Evolutionary conservation across 2,113 vertebrate species (phyloP).

Genomic region (Ovibos moschatus): DNA sequence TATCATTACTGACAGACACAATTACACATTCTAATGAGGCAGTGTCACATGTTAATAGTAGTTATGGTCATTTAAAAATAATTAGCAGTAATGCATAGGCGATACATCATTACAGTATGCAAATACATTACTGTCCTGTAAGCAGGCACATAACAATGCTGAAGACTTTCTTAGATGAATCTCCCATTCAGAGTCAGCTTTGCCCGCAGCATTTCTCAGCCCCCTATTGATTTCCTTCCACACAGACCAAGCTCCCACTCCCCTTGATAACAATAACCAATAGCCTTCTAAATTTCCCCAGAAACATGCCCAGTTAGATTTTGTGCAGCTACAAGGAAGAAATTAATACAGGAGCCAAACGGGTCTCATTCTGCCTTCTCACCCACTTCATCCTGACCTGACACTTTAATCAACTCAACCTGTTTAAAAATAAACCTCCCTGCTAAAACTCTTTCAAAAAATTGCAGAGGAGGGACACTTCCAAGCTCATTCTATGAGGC

Average conservation of each 20-base stretch:
- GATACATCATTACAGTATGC: not conserved
- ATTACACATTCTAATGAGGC: not conserved
- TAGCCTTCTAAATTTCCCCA: conserved; percentile 22
- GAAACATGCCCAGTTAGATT: not conserved
- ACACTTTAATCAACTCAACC: not conserved
- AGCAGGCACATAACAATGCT: not conserved
- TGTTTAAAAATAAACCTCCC: conserved; percentile 28
- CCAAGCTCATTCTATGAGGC: not conserved
- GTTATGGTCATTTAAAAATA: conserved; percentile 16
- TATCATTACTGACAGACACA: conserved; percentile 15
- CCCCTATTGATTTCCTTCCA: not conserved
- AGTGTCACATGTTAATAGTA: not conserved
- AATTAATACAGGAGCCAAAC: conserved; percentile 20
- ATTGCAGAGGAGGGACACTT: not conserved
- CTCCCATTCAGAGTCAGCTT: rapidly evolving
- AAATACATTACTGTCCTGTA: not conserved
- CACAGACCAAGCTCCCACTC: not conserved
- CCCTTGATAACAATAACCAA: not conserved
- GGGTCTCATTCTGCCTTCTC: not conserved
- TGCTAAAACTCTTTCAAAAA: not conserved
- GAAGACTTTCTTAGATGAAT: not conserved
- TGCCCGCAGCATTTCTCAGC: not conserved
- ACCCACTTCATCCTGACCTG: not conserved
- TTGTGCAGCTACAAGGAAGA: not conserved
- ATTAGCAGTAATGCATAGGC: rapidly evolving